Base-by-base conservation (phyloP, 2,888 invertebrate species). In the Sesamia inferens region DNA sequence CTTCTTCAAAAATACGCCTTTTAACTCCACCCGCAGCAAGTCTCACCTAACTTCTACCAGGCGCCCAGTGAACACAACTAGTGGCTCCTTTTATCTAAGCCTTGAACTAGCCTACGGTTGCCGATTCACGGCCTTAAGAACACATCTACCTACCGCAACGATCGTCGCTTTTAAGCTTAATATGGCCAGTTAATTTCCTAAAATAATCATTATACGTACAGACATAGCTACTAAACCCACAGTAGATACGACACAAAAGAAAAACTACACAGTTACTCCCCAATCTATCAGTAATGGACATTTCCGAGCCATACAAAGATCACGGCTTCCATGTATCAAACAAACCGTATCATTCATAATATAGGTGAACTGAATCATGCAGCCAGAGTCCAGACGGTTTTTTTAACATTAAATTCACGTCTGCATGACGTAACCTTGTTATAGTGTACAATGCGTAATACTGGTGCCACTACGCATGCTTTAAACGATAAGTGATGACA, bases 371-470 rank as follows among this genome's bases (percentile, higher is more conserved):
- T 64, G 54, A 78, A 61, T 66, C 42, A 81, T 55, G 62, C n/a
- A 62, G 31, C 0, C 44, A 31, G 11, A 16, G 7, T 64, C 59
- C 39, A 71, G 77, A 79, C 77, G 14, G 58, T 51, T 81, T 81
- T 78, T 64, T 74, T 8, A 22, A 44, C 57, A 64, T 61, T 47
- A 42, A 61, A 61, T 54, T 57, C 64, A 68, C 68, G 71, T 77
- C 67, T 39, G 55, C 22, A 71, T 82, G 67, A 79, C 82, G 78
- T 59, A 71, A 79, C 82, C 16, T 71, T 68, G 63, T 67, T 44
- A 16, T n/a, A 42, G 54, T 69, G 76, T 59, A 22, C 54, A 58
- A 65, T 48, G 66, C 68, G 81, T 66, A 48, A 68, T 62, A 54
- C 44, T 44, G 4, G 10, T 44, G 13, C 44, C 2, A 44, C 10